These are phyloP conservation scores for Chrysodeixis includens DNA, from an alignment of 2,888 invertebrate genomes.

Conservation along the genomic window DNA sequence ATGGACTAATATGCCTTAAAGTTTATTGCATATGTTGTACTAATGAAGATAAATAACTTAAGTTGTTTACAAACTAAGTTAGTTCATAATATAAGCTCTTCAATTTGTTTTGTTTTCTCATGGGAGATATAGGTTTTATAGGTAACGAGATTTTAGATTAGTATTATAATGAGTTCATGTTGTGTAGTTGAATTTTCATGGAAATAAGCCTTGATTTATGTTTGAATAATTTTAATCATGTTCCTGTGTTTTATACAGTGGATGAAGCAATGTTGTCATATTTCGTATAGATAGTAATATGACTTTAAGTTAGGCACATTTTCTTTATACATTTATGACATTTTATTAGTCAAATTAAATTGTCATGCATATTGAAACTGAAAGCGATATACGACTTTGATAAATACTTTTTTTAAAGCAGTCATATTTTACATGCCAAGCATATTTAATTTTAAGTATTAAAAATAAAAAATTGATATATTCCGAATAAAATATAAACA, in stretches of 20 bases:
- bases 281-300: too few species aligned
- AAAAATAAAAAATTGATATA: too few species aligned
- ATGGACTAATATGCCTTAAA: neutral
- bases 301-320: too few species aligned
- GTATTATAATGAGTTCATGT: neutral
- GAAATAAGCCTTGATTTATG: neutral
- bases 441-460: too few species aligned
- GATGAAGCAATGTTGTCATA: too few species aligned
- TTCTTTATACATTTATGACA: too few species aligned
- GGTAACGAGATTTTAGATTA: neutral
- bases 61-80: neutral
- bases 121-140: neutral
- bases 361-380: too few species aligned
- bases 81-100: neutral
- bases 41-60: conserved; percentile 1
- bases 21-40: neutral
- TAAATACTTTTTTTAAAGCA: too few species aligned
- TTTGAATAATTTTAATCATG: too few species aligned
- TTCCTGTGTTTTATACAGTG: neutral
- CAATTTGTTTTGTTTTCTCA: neutral
- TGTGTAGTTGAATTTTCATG: neutral
- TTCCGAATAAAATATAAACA: neutral
- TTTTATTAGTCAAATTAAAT: too few species aligned
- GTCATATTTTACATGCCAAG: too few species aligned
- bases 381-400: too few species aligned